Evolutionary conservation across 2,113 vertebrate genomes (phyloP).

Genomic region (mouse (Mus musculus)): DNA sequence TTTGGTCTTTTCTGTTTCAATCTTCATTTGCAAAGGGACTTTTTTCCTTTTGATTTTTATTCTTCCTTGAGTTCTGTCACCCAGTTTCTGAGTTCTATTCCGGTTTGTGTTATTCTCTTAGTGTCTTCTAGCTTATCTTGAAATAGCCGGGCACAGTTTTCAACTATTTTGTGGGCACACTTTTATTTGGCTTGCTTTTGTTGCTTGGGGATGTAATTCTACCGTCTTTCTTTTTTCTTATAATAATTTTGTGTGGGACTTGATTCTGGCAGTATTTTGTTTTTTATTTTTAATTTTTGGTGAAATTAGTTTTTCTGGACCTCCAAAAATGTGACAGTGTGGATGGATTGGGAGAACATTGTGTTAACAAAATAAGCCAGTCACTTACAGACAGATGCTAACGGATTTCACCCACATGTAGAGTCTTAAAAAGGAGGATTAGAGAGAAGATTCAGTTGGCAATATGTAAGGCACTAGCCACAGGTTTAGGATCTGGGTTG

Average conservation of each 20-base stretch:
- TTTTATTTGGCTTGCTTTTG: slow-evolving; percentile 22
- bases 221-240: slow-evolving; percentile 23
- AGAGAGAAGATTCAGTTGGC: neutral
- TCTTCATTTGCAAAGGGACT: slow-evolving; percentile 29
- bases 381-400: neutral
- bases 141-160: slow-evolving; percentile 41
- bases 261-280: slow-evolving; percentile 12
- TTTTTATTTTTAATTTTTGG: slow-evolving; percentile 53
- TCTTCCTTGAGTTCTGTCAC: neutral
- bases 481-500: neutral
- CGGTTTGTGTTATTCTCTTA: neutral
- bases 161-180: neutral
- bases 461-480: neutral
- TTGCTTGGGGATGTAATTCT: slow-evolving; percentile 32
- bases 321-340: neutral
- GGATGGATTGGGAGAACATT: neutral
- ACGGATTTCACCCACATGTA: neutral
- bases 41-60: slow-evolving; percentile 33
- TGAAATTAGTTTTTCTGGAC: slow-evolving; percentile 49
- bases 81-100: slow-evolving; percentile 19
- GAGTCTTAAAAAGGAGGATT: neutral
- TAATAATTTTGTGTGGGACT: slow-evolving; percentile 60
- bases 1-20: neutral
- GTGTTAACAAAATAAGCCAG: neutral
- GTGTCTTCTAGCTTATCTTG: slow-evolving; percentile 10